phyloP scores from a whole-genome alignment of 2,113 vertebrate species.

The Donacobius atricapilla region DNA sequence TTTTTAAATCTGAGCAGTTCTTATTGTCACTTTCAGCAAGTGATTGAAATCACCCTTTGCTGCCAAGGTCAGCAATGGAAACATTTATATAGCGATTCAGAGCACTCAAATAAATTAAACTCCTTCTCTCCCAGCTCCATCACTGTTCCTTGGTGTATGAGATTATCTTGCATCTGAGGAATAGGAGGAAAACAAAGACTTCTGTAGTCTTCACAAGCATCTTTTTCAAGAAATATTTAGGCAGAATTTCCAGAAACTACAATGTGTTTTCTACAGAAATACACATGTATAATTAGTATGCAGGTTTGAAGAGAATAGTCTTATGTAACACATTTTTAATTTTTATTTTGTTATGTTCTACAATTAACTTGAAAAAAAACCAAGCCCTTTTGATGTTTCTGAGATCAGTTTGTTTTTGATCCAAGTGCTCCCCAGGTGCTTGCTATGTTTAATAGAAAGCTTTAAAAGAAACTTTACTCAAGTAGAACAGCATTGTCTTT shows the following conservation, averaged over 20 bases:
- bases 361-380: not conserved
- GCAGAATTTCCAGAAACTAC: not conserved
- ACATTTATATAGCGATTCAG: not conserved
- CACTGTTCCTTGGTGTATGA: not conserved
- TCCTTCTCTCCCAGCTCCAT: not conserved
- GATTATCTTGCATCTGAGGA: not conserved
- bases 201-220: not conserved
- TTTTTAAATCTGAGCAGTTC: not conserved
- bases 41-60: not conserved
- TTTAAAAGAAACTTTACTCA: not conserved
- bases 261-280: not conserved
- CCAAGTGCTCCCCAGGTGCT: not conserved
- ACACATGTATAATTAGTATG: not conserved
- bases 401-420: not conserved
- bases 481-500: not conserved
- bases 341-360: not conserved
- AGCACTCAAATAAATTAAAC: not conserved
- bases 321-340: not conserved
- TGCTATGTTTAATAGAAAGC: not conserved
- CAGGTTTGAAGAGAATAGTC: not conserved
- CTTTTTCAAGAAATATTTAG: not conserved
- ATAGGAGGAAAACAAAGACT: not conserved
- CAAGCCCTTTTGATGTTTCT: not conserved
- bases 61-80: not conserved
- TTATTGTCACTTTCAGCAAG: not conserved